Evolutionary conservation across 1,140 invertebrate genomes (phyloP), one percentile per base, ranked within the genome.

Genomic region (Cardiocondyla obscurior): DNA sequence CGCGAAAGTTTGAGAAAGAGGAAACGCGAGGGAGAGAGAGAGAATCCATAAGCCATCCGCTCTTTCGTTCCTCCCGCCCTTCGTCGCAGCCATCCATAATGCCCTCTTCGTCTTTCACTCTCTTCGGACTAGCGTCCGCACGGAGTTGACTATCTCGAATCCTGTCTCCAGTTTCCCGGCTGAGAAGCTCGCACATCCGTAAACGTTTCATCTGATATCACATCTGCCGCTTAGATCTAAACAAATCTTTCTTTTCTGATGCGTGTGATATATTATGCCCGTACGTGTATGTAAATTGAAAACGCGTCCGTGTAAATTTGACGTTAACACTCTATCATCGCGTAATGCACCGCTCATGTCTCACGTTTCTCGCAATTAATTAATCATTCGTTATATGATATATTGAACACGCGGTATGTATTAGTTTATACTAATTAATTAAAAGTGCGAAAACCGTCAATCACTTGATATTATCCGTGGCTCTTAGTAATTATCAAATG

Each of bases 31-130:
- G 7, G 69, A 60, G 58, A 36, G 12, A 42, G 44, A 88, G 16
- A 33, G 83, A 90, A 91, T 91, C 88, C 87, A 89, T 90, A 89
- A 90, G 89, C 88, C 82, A 81, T 72, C 76, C 60, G 36, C 22
- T n/a, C n/a, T n/a, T n/a, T n/a, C n/a, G n/a, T n/a, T n/a, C n/a
- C n/a, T n/a, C 46, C 51, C 33, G 65, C 51, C 58, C 25, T 5
- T 33, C 33, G 22, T 62, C 72, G 49, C 72, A 67, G 25, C 6
- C 82, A 51, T 51, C 39, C 53, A 36, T 82, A 57, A 49, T 83
- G 67, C 49, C 46, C 51, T 65, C 79, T 83, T 87, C 85, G 46
- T 86, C 57, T 85, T 81, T 76, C 79, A 67, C 72, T 39, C 49
- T 22, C 72, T 28, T 57, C 58, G 64, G 60, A 62, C 65, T 36